Conservation (phyloP, 2,113 vertebrate genomes). For the Sebastes schlegelii region DNA sequence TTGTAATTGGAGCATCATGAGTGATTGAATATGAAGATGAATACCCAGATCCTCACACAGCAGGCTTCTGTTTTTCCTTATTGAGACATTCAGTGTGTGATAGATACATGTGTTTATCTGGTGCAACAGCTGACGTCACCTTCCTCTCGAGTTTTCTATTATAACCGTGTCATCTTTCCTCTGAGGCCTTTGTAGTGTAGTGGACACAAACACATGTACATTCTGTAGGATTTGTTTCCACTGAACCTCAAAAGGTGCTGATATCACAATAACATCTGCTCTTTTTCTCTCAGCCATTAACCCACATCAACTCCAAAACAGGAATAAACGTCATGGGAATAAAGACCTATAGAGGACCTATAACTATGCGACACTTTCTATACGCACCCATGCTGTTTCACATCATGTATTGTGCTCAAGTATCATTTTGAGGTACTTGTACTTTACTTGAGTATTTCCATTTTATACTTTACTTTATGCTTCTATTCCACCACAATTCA, state of each 20-base stretch:
- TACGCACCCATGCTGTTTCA: background rate
- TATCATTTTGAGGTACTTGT: background rate
- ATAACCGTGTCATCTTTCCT: conserved; percentile 2
- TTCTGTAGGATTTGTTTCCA: conserved; percentile 5
- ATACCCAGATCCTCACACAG: background rate
- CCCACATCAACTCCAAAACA: background rate
- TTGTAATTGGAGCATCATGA: background rate
- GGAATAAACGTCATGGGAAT: background rate
- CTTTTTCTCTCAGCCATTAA: background rate
- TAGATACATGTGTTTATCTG: background rate
- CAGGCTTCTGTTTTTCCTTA: background rate
- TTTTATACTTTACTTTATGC: background rate
- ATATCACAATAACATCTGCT: conserved; percentile 8
- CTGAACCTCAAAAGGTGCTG: conserved; percentile 2
- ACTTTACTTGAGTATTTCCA: background rate
- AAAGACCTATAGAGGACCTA: background rate
- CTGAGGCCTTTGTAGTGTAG: background rate
- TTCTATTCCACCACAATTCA: background rate
- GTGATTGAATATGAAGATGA: background rate
- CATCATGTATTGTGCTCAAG: background rate
- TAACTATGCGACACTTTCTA: background rate
- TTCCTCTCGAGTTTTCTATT: background rate
- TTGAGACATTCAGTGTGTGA: background rate
- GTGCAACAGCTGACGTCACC: background rate
- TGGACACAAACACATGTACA: background rate